Percentiles rank a stretch among this genome's conserved stretches.
phyloP scores from a whole-genome alignment of 2,113 vertebrate genomes.

The Seriola rivoliana region DNA sequence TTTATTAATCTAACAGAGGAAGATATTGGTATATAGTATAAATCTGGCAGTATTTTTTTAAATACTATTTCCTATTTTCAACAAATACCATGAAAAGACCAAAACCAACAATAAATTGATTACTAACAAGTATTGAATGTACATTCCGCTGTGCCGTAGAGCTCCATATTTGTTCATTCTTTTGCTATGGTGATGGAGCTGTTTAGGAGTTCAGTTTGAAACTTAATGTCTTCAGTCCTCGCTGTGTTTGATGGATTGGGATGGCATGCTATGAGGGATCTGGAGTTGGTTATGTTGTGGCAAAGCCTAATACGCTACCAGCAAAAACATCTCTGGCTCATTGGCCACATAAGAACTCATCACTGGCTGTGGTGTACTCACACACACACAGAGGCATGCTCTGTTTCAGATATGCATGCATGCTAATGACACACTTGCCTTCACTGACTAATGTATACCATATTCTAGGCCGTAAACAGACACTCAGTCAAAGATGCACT shows the following conservation, averaged over 20 bases:
- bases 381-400: constrained; percentile 4
- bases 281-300: constrained; percentile 74
- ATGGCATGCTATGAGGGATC: constrained; percentile 53
- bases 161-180: constrained; percentile 35
- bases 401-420: constrained; percentile 39
- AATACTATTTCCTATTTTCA: background rate
- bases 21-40: background rate
- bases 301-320: constrained; percentile 66
- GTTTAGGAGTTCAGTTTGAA: constrained; percentile 42
- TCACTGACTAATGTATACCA: constrained; percentile 45
- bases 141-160: background rate
- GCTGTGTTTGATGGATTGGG: constrained; percentile 55
- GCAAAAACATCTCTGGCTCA: constrained; percentile 73
- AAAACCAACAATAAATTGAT: background rate
- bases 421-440: constrained; percentile 59
- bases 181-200: constrained; percentile 26
- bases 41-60: background rate
- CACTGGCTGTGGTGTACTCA: constrained; percentile 33
- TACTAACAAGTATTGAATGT: background rate
- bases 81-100: background rate
- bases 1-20: background rate
- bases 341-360: constrained; percentile 63
- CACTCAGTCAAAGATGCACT: constrained; percentile 42
- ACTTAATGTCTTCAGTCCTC: constrained; percentile 33
- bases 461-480: constrained; percentile 34